A percentile compares a stretch with the other conserved stretches of the same genome.
These are phyloP conservation scores for Rhyzopertha dominica DNA, from an alignment of 1,140 invertebrate genomes.

Conservation along the genomic window DNA sequence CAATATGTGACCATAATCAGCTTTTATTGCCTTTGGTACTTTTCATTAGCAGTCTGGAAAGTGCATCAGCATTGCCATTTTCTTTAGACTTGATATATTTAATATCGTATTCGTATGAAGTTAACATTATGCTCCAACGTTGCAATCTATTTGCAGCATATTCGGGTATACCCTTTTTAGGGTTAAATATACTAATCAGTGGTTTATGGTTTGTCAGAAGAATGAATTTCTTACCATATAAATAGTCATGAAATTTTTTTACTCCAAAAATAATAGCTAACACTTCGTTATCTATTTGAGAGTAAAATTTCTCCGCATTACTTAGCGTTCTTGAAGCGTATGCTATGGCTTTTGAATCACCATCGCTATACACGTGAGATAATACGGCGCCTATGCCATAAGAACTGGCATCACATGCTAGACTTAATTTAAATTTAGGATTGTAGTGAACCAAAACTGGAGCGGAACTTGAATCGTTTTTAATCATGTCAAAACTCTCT, in stretches of 20 bases:
- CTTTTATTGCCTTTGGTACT: slow-evolving; percentile 3
- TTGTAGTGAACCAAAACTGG: slow-evolving; percentile 34
- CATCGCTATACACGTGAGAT: slow-evolving; percentile 26
- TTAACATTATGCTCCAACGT: slow-evolving; percentile 35
- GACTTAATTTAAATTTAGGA: slow-evolving; percentile 26
- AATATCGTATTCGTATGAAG: slow-evolving; percentile 34
- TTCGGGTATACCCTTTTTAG: slow-evolving; percentile 33
- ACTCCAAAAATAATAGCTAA: slow-evolving; percentile 50
- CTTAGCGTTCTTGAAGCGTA: slow-evolving; percentile 33
- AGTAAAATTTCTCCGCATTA: slow-evolving; percentile 21
- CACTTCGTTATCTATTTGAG: slow-evolving; percentile 25
- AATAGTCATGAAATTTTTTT: slow-evolving; percentile 50
- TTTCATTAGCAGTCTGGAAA: too few relatives aligned
- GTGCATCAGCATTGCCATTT: too few relatives aligned
- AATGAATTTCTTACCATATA: slow-evolving; percentile 49
- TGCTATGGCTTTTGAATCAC: slow-evolving; percentile 34
- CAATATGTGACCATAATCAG: slow-evolving; percentile 13
- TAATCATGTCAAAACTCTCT: slow-evolving; percentile 33
- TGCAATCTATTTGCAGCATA: slow-evolving; percentile 32
- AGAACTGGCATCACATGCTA: slow-evolving; percentile 38
- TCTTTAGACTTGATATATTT: too few relatives aligned
- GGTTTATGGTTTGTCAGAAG: slow-evolving; percentile 50
- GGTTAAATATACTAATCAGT: slow-evolving; percentile 44
- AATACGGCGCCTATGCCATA: slow-evolving; percentile 43
- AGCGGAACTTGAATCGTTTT: slow-evolving; percentile 27